These are phyloP conservation scores for Anthoscopus minutus DNA, from an alignment of 2,113 vertebrate species.

Conservation along the genomic window DNA sequence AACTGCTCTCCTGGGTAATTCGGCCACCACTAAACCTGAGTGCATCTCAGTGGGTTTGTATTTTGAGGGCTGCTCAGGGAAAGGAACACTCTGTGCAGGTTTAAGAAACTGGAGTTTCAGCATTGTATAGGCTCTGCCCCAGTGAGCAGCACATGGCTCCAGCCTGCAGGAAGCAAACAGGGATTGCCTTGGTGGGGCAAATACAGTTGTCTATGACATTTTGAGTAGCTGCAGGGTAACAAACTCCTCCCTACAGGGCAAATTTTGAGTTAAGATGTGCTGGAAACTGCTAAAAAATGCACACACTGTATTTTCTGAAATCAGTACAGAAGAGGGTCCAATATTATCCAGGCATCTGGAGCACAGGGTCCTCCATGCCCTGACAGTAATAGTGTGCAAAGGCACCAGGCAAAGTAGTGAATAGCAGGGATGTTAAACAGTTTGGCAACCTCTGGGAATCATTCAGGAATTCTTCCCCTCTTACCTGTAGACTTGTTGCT, in stretches of 20 bases:
- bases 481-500: neutral
- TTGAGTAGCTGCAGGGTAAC: neutral
- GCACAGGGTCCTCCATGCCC: neutral
- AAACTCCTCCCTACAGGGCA: neutral
- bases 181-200: neutral
- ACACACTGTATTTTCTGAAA: neutral
- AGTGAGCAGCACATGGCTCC: fast-evolving
- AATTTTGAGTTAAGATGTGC: neutral
- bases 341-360: neutral
- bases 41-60: neutral
- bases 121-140: fast-evolving
- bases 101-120: neutral
- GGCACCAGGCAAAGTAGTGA: neutral
- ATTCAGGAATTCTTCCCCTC: neutral
- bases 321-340: neutral
- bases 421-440: neutral
- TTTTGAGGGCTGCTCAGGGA: neutral
- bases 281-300: neutral
- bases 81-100: neutral
- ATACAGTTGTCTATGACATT: neutral
- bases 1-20: neutral
- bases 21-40: neutral
- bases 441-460: neutral
- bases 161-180: neutral
- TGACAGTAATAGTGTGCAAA: neutral